Base-by-base conservation (phyloP, 2,888 invertebrate species). In the Yponomeuta sedellus region DNA sequence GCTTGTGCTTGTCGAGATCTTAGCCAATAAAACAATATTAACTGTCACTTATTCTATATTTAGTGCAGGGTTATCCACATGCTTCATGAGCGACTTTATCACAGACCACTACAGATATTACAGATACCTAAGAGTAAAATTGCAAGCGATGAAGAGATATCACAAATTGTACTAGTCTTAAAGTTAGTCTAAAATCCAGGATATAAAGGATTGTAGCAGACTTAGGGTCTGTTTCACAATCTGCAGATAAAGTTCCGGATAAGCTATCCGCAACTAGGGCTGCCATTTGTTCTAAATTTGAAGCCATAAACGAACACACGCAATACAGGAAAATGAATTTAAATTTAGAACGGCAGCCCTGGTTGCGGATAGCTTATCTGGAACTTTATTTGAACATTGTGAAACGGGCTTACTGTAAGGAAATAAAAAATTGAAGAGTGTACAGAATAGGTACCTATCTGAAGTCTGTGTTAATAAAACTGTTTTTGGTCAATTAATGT, bases 21-120 rank as follows among this genome's bases (percentile, higher is more conserved):
- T 2, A 63, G 12, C 2, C 10, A 64, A 64, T 39, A 65, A 58
- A 64, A 68, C 69, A 69, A 61, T 66, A 34, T 61, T 58, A 66
- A 61, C 57, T 67, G 61, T 62, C 44, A 69, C 67, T 68, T 67
- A 69, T 68, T 68, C 67, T 68, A 70, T 70, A 68, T 67, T 80
- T 74, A 79, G 82, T 83, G 83, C 82, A 79, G 78, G 80, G 81
- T 81, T 78, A 80, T 78, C 75, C 75, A 81, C 74, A 69, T 69
- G 52, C 11, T 28, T 61, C n/a, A 75, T 75, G 80, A 81, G 80
- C 77, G 77, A 67, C 61, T 63, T 73, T 82, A 81, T 82, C 80
- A 80, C 82, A 82, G 82, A 78, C 79, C 75, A 77, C 78, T 76
- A 77, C 78, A 75, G 73, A 69, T 69, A 70, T 71, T 69, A 71